Evolutionary conservation across 2,113 vertebrate species (phyloP), one percentile per base, ranked within the genome.

Genomic region (Gadus chalcogrammus): DNA sequence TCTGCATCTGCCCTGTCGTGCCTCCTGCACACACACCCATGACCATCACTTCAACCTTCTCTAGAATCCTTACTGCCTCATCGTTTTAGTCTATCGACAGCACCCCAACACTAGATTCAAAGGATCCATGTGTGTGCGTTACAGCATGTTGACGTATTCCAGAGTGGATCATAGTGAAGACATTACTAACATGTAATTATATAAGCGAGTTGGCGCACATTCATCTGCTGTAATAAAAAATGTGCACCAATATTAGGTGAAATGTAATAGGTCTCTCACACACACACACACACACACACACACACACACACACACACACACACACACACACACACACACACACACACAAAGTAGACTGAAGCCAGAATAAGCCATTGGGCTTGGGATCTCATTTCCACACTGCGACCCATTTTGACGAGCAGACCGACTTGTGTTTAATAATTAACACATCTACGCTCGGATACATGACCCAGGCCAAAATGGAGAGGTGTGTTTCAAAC

Each of bases 381-480:
- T 88, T 80, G 82, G 82, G 86, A 77, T 67, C 84, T 89, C 72
- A 86, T 86, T 90, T 89, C 80, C 82, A 88, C 85, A 84, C 73
- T 78, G 82, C 78, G 87, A 59, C 81, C 78, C 62, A 70, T 85
- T 87, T 88, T 84, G 86, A 83, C 79, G 75, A 79, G n/a, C 81
- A 82, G 80, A 86, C 79, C 74, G 80, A 89, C 77, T 87, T 74
- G 62, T 87, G 56, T 61, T 89, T 78, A 89, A 87, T 88, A 87
- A 89, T 90, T 89, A 86, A 88, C 78, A 76, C 77, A 71, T 77
- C 78, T 67, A 80, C 8, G 69, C 72, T 82, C 61, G 9, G 79
- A 84, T 77, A 84, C 77, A 87, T 81, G 84, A 73, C 79, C 70
- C 16, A 12, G 68, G 71, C 72, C 75, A 28, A 78, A 85, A 86